Evolutionary conservation across 2,113 vertebrate species (phyloP).

Genomic region (Pholis gunnellus): DNA sequence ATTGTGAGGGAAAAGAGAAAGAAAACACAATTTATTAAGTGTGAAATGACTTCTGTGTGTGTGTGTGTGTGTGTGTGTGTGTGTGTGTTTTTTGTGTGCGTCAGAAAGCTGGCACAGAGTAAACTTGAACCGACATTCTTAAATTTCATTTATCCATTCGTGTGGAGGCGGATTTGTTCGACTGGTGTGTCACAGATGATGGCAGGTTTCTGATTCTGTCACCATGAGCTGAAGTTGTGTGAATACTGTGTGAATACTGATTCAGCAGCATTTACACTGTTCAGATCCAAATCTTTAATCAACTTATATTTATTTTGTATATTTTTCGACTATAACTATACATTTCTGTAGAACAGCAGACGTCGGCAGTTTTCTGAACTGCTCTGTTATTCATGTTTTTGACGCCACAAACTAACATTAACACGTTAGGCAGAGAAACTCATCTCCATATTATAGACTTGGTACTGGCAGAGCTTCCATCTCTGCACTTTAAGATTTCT

Average conservation of each 20-base stretch:
- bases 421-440: too few relatives aligned
- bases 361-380: too few relatives aligned
- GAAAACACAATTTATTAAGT: constrained; percentile 26
- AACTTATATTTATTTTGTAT: too few relatives aligned
- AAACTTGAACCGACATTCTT: constrained; percentile 35
- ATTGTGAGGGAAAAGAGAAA: not conserved
- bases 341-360: too few relatives aligned
- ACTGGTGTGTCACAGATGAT: constrained; percentile 1
- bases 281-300: too few relatives aligned
- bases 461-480: not conserved
- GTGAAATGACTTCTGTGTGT: constrained; percentile 28
- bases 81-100: not conserved
- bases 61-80: not conserved
- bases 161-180: constrained; percentile 14
- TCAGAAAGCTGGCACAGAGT: constrained; percentile 5
- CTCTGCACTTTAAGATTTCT: not conserved
- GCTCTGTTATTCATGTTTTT: too few relatives aligned
- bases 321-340: too few relatives aligned
- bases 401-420: too few relatives aligned
- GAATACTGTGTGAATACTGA: not conserved
- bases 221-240: constrained; percentile 19
- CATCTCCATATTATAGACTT: too few relatives aligned
- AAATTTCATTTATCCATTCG: not conserved
- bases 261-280: too few relatives aligned
- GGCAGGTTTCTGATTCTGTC: constrained; percentile 8